These are phyloP conservation scores for Micrasema minimum DNA, from an alignment of 1,140 invertebrate species.

Conservation along the genomic window DNA sequence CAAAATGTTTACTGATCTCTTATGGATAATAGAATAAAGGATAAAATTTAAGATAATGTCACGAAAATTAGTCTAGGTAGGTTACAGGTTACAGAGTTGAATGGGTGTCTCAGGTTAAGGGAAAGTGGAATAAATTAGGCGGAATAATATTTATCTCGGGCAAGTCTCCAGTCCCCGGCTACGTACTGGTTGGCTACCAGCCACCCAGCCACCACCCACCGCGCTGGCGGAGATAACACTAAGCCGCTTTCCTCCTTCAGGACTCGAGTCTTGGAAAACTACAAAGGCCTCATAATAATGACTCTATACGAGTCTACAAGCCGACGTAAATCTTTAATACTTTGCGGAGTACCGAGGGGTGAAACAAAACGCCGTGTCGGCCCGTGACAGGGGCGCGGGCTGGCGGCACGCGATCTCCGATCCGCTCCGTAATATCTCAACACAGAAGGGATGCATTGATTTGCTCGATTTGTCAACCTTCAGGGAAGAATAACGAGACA, in stretches of 20 bases:
- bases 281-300: conserved; percentile 46
- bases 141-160: conserved; percentile 42
- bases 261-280: conserved; percentile 34
- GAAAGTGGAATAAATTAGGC: conserved; percentile 43
- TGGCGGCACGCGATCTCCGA: conserved; percentile 16
- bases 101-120: too few relatives aligned
- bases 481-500: neutral
- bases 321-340: conserved; percentile 50
- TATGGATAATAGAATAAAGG: too few relatives aligned
- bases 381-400: conserved; percentile 14
- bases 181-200: too few relatives aligned
- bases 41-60: too few relatives aligned
- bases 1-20: too few relatives aligned
- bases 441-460: conserved; percentile 18
- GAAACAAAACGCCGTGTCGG: conserved; percentile 39
- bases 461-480: conserved; percentile 5
- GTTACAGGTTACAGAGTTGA: too few relatives aligned
- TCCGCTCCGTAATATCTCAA: too few relatives aligned
- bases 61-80: too few relatives aligned
- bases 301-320: conserved; percentile 41
- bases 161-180: neutral
- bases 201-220: neutral
- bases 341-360: conserved; percentile 42
- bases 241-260: conserved; percentile 38
- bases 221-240: conserved; percentile 37